Evolutionary conservation across 2,888 invertebrate species (phyloP).

Genomic region (Orthonevra nobilis): DNA sequence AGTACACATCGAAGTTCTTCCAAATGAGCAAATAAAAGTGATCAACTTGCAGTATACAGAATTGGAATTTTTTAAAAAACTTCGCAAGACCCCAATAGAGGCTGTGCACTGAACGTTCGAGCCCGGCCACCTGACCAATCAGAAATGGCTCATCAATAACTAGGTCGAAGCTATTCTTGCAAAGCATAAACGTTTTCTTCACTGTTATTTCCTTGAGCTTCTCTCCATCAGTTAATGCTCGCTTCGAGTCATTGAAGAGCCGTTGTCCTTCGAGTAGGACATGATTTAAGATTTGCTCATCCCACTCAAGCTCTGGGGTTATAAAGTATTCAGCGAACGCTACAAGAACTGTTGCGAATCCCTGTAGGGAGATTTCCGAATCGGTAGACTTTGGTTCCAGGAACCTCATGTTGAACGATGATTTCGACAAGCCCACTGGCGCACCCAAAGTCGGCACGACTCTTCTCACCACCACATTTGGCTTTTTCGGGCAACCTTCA

Average conservation of each 20-base stretch:
- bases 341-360: constrained; percentile 74
- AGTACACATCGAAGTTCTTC: constrained; percentile 74
- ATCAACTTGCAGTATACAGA: constrained; percentile 73
- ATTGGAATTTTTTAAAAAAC: constrained; percentile 74
- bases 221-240: constrained; percentile 52
- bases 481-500: constrained; percentile 36
- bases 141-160: constrained; percentile 72
- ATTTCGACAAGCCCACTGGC: constrained; percentile 74
- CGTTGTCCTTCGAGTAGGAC: constrained; percentile 75
- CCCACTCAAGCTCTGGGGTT: constrained; percentile 76
- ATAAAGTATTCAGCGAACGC: constrained; percentile 76
- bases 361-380: constrained; percentile 71
- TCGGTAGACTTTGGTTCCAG: constrained; percentile 30
- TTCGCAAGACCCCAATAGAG: constrained; percentile 71
- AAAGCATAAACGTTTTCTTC: constrained; percentile 74
- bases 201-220: constrained; percentile 72
- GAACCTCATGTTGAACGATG: constrained; percentile 64
- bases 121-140: constrained; percentile 57
- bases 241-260: constrained; percentile 72
- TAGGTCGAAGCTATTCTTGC: constrained; percentile 75
- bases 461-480: neutral
- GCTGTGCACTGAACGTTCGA: constrained; percentile 47
- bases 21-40: constrained; percentile 76
- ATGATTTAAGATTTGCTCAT: constrained; percentile 73
- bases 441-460: constrained; percentile 60